Evolutionary conservation across 2,797 vertebrate species (phyloP).

Genomic region (Chaetodon trifasciatus): DNA sequence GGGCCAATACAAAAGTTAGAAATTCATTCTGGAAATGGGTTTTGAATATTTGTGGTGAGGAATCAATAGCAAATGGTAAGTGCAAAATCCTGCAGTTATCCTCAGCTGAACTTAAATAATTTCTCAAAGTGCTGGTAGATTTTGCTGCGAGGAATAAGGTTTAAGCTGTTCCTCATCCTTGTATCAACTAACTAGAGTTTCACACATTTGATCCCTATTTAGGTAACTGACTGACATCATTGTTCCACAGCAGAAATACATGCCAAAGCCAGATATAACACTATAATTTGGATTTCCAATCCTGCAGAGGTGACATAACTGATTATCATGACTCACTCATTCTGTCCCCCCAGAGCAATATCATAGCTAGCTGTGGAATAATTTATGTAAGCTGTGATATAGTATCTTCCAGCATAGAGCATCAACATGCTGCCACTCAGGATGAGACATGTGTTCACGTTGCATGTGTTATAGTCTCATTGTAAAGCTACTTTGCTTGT

Average conservation of each 20-base stretch:
- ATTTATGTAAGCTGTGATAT: constrained; percentile 71
- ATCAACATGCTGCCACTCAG: constrained; percentile 39
- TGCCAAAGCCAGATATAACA: constrained; percentile 17
- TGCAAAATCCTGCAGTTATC: constrained; percentile 20
- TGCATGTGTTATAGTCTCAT: constrained; percentile 17
- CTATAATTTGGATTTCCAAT: constrained; percentile 54
- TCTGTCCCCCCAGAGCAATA: constrained; percentile 59
- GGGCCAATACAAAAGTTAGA: constrained; percentile 34
- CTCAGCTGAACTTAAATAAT: constrained; percentile 22
- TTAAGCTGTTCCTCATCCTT: constrained; percentile 17
- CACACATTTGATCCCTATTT: constrained; percentile 20
- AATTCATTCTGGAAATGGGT: constrained; percentile 47
- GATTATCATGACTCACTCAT: constrained; percentile 67
- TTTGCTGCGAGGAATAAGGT: background rate
- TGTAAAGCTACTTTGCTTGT: constrained; percentile 25
- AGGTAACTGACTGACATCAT: constrained; percentile 10
- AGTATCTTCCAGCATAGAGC: constrained; percentile 46
- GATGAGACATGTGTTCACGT: constrained; percentile 16
- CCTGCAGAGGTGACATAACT: constrained; percentile 52
- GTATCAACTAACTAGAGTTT: constrained; percentile 26
- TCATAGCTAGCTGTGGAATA: constrained; percentile 71
- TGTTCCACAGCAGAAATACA: constrained; percentile 2
- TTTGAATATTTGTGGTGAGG: constrained; percentile 35
- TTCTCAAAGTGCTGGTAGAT: constrained; percentile 21
- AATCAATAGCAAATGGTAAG: constrained; percentile 34